Evolutionary conservation across 2,113 vertebrate genomes (phyloP), one percentile per base, ranked within the genome.

Genomic region (Motacilla tschutschensis): DNA sequence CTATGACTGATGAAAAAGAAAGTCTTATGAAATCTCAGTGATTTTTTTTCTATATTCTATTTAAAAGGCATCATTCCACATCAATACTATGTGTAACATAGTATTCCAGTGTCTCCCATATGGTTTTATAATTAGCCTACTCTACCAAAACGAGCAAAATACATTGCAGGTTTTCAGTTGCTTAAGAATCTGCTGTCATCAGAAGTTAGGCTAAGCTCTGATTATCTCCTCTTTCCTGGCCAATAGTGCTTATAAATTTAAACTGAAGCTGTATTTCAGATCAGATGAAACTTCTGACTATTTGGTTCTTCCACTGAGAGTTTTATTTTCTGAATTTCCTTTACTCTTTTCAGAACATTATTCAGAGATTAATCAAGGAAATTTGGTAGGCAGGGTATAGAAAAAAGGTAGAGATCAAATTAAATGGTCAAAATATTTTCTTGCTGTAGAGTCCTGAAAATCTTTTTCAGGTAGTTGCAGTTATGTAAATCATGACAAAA

Each of bases 141-240:
- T 55, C 36, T 35, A 72, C n/a, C 25, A 63, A 48, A 83, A 69
- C 26, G 41, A 73, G 40, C 40, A 76, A 89, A 91, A 89, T 67
- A 10, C 4, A 54, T 21, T 72, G 41, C 26, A 83, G 38, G 62
- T 69, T 79, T 76, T 25, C 63, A 67, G 10, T 22, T 63, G 35
- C 60, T 80, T 69, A 64, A 69, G 33, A 83, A 77, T 38, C 46
- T 77, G 18, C 46, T 80, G 11, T 29, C 60, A 60, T 69, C 29
- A 80, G 55, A 80, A 77, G 20, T 69, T 41, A 55, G 25, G 25
- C 9, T 71, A 58, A 47, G 9, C 21, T 72, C 73, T n/a, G 31
- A 50, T 33, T 20, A 36, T 5, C 18, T 83, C 12, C 15, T 53
- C 35, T 63, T 63, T 36, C 18, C 43, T 41, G 40, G 15, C 17